A percentile compares a stretch with the other conserved stretches of the same genome.
These are phyloP conservation scores for Thamnophis sirtalis DNA, from an alignment of 2,113 vertebrate genomes.

Conservation along the genomic window DNA sequence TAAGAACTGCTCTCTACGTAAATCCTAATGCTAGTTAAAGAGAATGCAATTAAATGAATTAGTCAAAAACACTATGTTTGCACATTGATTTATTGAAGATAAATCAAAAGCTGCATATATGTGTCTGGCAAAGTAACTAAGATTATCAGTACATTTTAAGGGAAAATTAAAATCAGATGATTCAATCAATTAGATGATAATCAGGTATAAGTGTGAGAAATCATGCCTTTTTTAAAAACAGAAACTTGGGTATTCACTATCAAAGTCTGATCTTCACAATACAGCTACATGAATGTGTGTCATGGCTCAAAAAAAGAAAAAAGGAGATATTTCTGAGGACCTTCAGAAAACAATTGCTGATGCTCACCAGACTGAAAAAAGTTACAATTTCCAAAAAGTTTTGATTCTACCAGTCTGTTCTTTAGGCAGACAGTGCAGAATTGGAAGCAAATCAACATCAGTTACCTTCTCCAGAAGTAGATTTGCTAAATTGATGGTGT, in stretches of 20 bases:
- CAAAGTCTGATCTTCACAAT: not conserved
- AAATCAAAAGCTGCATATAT: not conserved
- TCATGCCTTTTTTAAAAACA: not conserved
- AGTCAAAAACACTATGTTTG: not conserved
- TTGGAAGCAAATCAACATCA: conserved; percentile 9
- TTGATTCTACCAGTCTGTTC: not conserved
- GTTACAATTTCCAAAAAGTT: not conserved
- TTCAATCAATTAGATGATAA: not conserved
- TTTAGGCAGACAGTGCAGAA: not conserved
- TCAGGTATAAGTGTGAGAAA: not conserved
- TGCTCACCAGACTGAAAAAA: not conserved
- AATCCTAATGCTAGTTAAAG: not conserved
- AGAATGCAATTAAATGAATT: not conserved
- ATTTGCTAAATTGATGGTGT: not conserved
- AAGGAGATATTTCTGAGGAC: not conserved
- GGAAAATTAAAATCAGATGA: not conserved
- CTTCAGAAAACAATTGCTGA: conserved; percentile 22
- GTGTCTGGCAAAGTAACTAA: not conserved
- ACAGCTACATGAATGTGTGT: not conserved
- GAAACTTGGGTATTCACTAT: not conserved
- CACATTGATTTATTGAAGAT: not conserved
- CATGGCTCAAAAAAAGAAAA: not conserved
- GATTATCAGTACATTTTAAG: not conserved
- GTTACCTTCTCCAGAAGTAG: not conserved
- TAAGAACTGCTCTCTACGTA: not conserved